Conservation (phyloP, 2,888 invertebrate genomes). For the Eilema depressum region DNA sequence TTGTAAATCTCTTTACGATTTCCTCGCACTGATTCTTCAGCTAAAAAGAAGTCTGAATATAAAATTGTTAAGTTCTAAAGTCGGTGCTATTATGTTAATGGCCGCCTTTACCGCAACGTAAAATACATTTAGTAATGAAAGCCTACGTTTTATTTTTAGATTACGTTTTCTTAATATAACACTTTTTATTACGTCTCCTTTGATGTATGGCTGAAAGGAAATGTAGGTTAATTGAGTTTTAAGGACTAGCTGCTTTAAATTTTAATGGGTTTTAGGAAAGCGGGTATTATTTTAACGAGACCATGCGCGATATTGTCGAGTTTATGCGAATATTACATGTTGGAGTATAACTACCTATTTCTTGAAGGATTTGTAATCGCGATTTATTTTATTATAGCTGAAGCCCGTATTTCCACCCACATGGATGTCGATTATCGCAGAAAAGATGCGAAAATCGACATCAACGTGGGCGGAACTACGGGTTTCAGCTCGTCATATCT, state of each 20-base stretch:
- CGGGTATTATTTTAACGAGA: not conserved
- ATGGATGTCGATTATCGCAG: no score
- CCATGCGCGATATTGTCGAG: not conserved
- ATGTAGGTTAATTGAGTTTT: constrained; percentile 3
- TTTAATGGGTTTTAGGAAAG: not conserved
- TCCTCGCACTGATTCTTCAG: not conserved
- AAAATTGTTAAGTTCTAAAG: constrained; percentile 13
- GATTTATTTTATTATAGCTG: no score
- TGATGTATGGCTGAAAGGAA: not conserved
- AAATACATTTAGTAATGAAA: constrained; percentile 1
- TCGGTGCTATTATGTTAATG: constrained; percentile 10
- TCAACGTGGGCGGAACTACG: no score
- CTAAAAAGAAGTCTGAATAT: not conserved
- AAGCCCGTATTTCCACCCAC: no score
- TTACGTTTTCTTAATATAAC: constrained; percentile 5
- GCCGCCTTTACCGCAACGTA: not conserved
- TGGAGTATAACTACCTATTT: not conserved
- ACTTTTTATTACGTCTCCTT: constrained; percentile 3
- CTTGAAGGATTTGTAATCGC: not conserved
- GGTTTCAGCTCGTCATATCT: no score
- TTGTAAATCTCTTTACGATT: constrained; percentile 8
- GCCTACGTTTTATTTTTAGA: not conserved
- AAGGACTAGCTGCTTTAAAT: not conserved
- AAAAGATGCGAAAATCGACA: no score
- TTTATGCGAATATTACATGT: not conserved